Evolutionary conservation across 1,140 invertebrate genomes (phyloP), one percentile per base, ranked within the genome.

Genomic region (Drosophila kikkawai): DNA sequence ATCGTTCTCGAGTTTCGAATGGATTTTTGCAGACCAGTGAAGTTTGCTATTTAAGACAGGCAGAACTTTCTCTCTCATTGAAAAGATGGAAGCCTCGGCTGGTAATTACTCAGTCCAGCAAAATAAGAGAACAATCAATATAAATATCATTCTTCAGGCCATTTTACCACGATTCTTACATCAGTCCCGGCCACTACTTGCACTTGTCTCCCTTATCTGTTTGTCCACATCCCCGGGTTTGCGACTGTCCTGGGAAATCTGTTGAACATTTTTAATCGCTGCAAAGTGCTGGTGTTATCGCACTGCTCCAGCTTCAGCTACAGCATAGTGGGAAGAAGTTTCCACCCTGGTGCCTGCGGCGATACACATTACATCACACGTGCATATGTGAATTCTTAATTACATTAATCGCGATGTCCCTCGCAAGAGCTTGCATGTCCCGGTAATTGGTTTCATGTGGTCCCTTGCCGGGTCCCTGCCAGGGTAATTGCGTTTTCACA

Each of bases 181-280:
- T 15, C 7, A n/a, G 4, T 22, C 34, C 1, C 19, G 13, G 13
- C 17, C 51, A 37, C 51, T 22, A 15, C 36, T 22, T 26, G 36
- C 34, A 39, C 36, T 22, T 37, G 34, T 39, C 36, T n/a, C 19
- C 53, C 53, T 56, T 56, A 56, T 56, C 53, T 56, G 17, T 26
- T 22, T 15, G 53, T 5, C 19, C 7, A 39, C 53, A 56, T 19
- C 2, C 13, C 13, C 19, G 8, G n/a, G 36, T 7, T 39, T 11
- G 13, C 8, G 13, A 59, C 22, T 59, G 37, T 26, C 36, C 57
- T 59, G 80, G 57, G 36, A 64, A 83, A 75, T 79, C 75, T 76
- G 65, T 37, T 64, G 64, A 71, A 79, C 51, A 79, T 79, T 79
- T 83, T 60, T 83, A 71, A 79, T 83, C 76, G 44, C 58, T 41